These are phyloP conservation scores for Heliconius cydno DNA, from an alignment of 2,888 invertebrate species.

Conservation along the genomic window DNA sequence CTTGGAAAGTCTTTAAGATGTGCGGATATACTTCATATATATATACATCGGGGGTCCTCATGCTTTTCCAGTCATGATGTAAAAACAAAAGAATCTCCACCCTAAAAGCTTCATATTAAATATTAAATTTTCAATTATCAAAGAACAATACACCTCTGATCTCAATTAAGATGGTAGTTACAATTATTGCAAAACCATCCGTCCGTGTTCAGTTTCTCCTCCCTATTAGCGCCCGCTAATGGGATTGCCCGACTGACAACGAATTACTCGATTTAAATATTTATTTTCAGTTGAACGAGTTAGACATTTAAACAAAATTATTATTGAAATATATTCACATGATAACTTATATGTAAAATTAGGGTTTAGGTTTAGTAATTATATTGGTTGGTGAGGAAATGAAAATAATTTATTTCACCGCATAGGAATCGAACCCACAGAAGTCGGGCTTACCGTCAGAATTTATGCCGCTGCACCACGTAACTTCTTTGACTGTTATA, in stretches of 20 bases:
- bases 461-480: too few relatives aligned
- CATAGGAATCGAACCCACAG: too few relatives aligned
- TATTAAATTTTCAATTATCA: conserved; percentile 21
- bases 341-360: not conserved
- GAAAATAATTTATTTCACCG: too few relatives aligned
- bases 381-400: too few relatives aligned
- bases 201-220: conserved; percentile 23
- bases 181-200: conserved; percentile 23
- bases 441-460: too few relatives aligned
- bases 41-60: too few relatives aligned
- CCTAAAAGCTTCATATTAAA: not conserved
- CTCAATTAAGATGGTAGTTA: conserved; percentile 30
- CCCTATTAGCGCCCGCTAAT: conserved; percentile 31
- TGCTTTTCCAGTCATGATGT: too few relatives aligned
- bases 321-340: not conserved
- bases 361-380: not conserved
- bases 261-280: conserved; percentile 28
- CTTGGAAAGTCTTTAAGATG: too few relatives aligned
- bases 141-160: conserved; percentile 25
- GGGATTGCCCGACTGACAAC: conserved; percentile 25
- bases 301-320: not conserved
- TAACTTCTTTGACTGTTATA: too few relatives aligned
- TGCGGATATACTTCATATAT: too few relatives aligned
- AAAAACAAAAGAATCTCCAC: too few relatives aligned
- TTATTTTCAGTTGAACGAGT: not conserved